Evolutionary conservation across 1,140 invertebrate genomes (phyloP), one percentile per base, ranked within the genome.

Genomic region (Nasonia longicornis): DNA sequence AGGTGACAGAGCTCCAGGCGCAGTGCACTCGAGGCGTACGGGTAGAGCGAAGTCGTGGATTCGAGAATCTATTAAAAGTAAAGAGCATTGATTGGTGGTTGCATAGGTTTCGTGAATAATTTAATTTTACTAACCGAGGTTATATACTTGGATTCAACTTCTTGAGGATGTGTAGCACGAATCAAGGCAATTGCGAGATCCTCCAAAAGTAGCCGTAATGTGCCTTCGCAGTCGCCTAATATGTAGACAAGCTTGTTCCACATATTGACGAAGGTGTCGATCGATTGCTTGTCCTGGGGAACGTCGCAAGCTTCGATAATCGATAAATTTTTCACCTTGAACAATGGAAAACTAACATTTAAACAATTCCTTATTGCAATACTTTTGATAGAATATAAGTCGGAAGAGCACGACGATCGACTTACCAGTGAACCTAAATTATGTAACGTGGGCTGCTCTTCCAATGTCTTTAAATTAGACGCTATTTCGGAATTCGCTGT

Each of bases 241-340:
- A 86, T 83, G n/a, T 83, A 77, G 4, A 80, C 76, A 11, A 88
- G 73, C 29, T 84, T 87, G 26, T 72, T 87, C 89, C 88, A 89
- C 80, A 87, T 85, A 80, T 88, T 83, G 7, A 31, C 71, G 16
- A 89, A 35, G 20, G 77, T 82, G 35, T 84, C 80, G 31, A 66
- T 75, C 35, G 76, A 81, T 66, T 85, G 80, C 11, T 83, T 80
- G 7, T 86, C 85, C 74, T 82, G 83, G 0, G 45, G 82, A 22
- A 80, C 73, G 75, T 78, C 80, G 11, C 79, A 38, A 45, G 79
- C 73, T 14, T 81, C 83, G 3, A 85, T 84, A 16, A 84, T n/a
- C 1, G 69, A 75, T 64, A 88, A 74, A 45, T 84, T 29, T 76
- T 78, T 67, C 78, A 70, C 74, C 80, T 77, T 73, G 74, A 48